Evolutionary conservation across 2,888 invertebrate species (phyloP), one percentile per base, ranked within the genome.

Genomic region (Apamea crenata): DNA sequence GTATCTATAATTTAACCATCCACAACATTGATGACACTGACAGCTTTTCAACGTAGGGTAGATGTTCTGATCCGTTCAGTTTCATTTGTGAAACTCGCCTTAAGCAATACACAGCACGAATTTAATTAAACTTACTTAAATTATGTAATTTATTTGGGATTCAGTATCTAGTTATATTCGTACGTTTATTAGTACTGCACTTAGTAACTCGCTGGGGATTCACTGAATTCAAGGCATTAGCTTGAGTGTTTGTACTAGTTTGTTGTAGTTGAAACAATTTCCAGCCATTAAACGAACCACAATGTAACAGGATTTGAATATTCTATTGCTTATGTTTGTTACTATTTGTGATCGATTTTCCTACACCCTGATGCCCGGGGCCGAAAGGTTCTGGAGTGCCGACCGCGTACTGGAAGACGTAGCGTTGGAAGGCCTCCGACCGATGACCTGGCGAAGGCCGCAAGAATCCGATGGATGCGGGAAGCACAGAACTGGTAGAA

Each of bases 211-310:
- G 6, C 66, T 59, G 18, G 78, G 78, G 83, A 50, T 78, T 40
- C 76, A 21, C 50, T 50, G 83, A 78, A 59, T 78, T 83, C 77
- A n/a, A 44, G 59, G 66, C 80, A 80, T 78, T 81, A 81, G 59
- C 32, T 21, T 32, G 50, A 80, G 83, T 78, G 59, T 80, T 59
- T 50, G 50, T 32, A 78, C 50, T 44, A 78, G 61, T 73, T 68
- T 36, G n/a, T 77, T 76, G 32, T 32, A 56, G 66, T 10, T 59
- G 10, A 78, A 59, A 77, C 40, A 77, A 67, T 67, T 78, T 50
- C 14, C 14, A 77, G 50, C 32, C 25, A 50, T 67, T 67, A 50
- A 32, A 67, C 18, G 10, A 67, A 78, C 80, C 32, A n/a, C 32
- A 83, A 36, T 18, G n/a, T 40, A 53, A 50, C 32, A 16, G n/a